Base-by-base conservation (phyloP, 1,140 invertebrate species). In the Lasaia peninsularis region DNA sequence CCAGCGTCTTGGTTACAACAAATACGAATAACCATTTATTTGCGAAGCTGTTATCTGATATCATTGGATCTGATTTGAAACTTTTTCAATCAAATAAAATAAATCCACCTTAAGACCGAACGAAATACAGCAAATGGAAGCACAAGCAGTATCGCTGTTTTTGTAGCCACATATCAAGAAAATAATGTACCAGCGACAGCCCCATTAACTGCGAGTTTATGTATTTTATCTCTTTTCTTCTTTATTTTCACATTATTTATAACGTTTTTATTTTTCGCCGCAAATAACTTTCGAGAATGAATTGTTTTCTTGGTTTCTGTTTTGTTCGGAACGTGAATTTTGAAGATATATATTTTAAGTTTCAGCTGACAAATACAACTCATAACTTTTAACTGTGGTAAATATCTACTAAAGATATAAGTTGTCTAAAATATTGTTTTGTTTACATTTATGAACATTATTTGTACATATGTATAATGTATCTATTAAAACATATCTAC, bases 191-290 rank as follows among this genome's bases (percentile, higher is more conserved):
- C 68, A 59, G 52, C 54, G 60, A 67, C 60, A 64, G 69, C 67
- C 68, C 62, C 68, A 73, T 73, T 69, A 73, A 69, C 73, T 69
- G 67, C 59, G 57, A 71, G 61, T 71, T 70, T 63, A 70, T 69
- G 48, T 75, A 66, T 72, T 67, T 70, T 76, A 72, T 73, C 58
- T 67, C 56, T 63, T 64, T 60, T 51, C 62, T 76, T 68, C 65
- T 58, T 75, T 71, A 75, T 75, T 75, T 73, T 72, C 66, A 73
- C 69, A 72, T 70, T 70, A 70, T 62, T 62, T 66, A 56, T 69
- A 50, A 48, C n/a, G 14, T 70, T 70, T 62, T 65, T 71, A 68
- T 66, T 67, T 67, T 68, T 57, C 68, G 33, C 48, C 48, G 14
- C 21, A 58, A 35, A 53, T 28, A 53, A 20, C 16, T 54, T 48